Base-by-base conservation (phyloP, 2,113 vertebrate species). In the Melanocharis versteri region DNA sequence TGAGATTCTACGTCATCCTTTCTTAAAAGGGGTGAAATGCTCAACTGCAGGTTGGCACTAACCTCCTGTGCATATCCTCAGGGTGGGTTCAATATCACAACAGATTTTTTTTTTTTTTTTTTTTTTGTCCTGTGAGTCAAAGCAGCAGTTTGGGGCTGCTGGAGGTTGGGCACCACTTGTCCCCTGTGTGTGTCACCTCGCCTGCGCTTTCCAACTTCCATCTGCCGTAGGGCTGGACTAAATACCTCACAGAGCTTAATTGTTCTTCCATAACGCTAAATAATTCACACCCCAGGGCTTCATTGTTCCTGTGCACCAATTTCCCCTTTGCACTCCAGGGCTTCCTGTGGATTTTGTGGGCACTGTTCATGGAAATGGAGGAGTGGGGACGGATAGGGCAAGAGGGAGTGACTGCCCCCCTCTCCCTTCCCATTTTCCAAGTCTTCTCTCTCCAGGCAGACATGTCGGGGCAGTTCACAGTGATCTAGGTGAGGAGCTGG, bases 241-340 rank as follows among this genome's bases (percentile, higher is more conserved):
- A 75, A 60, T 4, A 76, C 40, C 61, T 94, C 73, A 76, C 44
- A 93, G 77, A 78, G 84, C 50, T 87, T 79, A 72, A 93, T 69
- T 91, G 87, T 82, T 95, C 78, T 93, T 82, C 70, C 87, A 27
- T 15, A 13, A 37, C 3, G 7, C 48, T 20, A 72, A 65, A 47
- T 79, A 83, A 94, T 92, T 96, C 82, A 77, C 73, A 89, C 91
- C 53, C 45, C 73, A 79, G 70, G 87, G 87, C 87, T 94, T 72
- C 68, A 54, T 85, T 79, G 77, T 91, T 91, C 81, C 66, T 44
- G 42, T 33, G 60, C 64, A 6, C 50, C 15, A 9, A 58, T 70
- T 82, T 54, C 73, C 42, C 44, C 2, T 11, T 37, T 62, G 64
- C 60, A 60, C 91, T 87, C 61, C 80, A 45, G 87, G 82, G 83